Percentiles rank a stretch among this genome's conserved stretches.
phyloP scores from a whole-genome alignment of 2,797 vertebrate genomes.

The Bradypodion pumilum region DNA sequence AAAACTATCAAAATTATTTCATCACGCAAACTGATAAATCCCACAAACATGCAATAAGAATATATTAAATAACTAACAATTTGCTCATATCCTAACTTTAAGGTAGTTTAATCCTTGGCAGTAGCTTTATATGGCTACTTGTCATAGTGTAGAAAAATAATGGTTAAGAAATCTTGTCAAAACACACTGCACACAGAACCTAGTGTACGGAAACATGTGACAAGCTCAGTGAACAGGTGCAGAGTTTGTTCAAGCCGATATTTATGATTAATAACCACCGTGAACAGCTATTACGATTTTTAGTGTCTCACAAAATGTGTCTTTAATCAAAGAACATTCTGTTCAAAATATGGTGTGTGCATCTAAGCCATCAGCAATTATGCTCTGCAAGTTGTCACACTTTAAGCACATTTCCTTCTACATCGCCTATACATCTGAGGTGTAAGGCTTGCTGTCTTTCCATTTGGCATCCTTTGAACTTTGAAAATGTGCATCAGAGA shows the following conservation, averaged over 20 bases:
- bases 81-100: not conserved
- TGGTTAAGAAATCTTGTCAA: not conserved
- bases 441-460: conserved; percentile 1
- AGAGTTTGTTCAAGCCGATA: not conserved
- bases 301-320: conserved; percentile 7
- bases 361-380: conserved; percentile 3
- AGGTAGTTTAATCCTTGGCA: not conserved
- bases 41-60: not conserved
- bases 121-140: not conserved
- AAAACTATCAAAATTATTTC: not conserved
- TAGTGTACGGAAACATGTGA: not conserved
- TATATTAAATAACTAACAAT: not conserved
- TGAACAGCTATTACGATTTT: not conserved
- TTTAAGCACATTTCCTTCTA: conserved; percentile 16
- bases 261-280: not conserved
- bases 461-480: conserved; percentile 46
- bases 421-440: conserved; percentile 26
- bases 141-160: not conserved
- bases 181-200: not conserved
- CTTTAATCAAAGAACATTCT: conserved; percentile 43
- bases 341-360: not conserved
- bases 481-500: conserved; percentile 30
- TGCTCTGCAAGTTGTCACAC: conserved; percentile 11
- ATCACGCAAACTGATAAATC: not conserved
- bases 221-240: not conserved